Evolutionary conservation across 2,113 vertebrate species (phyloP).

Genomic region (Phrynosoma blainvillii): DNA sequence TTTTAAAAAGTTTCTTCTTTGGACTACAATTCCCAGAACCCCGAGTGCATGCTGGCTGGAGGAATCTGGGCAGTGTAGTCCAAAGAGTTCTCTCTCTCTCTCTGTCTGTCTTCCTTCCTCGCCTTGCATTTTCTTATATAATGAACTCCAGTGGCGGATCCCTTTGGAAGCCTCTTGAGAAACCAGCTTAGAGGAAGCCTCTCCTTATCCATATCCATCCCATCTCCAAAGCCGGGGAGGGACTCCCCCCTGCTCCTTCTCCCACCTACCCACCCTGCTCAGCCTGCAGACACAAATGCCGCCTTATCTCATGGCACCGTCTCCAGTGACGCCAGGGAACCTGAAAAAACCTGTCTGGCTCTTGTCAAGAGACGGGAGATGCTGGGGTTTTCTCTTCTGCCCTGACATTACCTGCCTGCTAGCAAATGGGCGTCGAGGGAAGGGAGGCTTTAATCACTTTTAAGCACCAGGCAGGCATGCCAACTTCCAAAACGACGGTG

Average conservation of each 20-base stretch:
- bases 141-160: background rate
- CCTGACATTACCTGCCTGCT: constrained; percentile 72
- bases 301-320: constrained; percentile 69
- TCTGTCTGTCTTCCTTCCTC: background rate
- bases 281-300: constrained; percentile 62
- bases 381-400: constrained; percentile 51
- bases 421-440: constrained; percentile 69
- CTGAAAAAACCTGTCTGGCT: constrained; percentile 75
- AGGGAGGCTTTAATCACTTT: constrained; percentile 29
- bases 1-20: too few relatives aligned
- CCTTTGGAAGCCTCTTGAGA: background rate
- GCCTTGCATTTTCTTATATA: background rate
- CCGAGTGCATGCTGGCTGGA: too few relatives aligned
- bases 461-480: constrained; percentile 63
- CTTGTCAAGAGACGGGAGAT: constrained; percentile 62
- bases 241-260: constrained; percentile 1
- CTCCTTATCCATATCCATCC: constrained; percentile 43
- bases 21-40: too few relatives aligned
- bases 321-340: constrained; percentile 65
- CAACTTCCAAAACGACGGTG: constrained; percentile 61
- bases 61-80: too few relatives aligned
- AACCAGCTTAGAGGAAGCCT: constrained; percentile 50
- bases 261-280: constrained; percentile 2
- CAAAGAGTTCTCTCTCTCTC: too few relatives aligned
- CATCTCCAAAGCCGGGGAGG: constrained; percentile 54